A percentile compares a stretch with the other conserved stretches of the same genome.
Evolutionary conservation across 2,113 vertebrate species (phyloP).

Genomic region (Sylvilagus bachmani): DNA sequence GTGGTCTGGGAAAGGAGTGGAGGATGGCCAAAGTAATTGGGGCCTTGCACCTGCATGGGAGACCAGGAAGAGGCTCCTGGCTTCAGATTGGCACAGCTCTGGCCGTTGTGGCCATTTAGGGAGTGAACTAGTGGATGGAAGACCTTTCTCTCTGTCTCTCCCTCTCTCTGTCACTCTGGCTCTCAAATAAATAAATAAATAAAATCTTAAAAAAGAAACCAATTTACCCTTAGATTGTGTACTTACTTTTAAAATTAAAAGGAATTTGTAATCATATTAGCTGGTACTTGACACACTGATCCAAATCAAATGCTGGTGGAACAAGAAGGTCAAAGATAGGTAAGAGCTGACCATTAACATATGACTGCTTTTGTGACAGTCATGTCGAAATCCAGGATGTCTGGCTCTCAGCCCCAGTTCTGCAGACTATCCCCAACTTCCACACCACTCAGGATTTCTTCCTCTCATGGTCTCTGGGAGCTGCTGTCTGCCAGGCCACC

Average conservation of each 20-base stretch:
- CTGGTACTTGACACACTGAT: neutral
- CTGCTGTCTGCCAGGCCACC: neutral
- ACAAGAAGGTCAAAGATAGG: neutral
- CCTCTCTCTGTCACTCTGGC: too few species aligned
- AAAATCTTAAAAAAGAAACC: neutral
- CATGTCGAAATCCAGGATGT: neutral
- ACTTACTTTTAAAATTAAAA: slow-evolving; percentile 66
- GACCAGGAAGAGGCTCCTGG: too few species aligned
- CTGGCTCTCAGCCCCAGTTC: neutral
- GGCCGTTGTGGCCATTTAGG: too few species aligned
- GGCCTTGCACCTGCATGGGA: too few species aligned
- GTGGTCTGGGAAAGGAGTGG: too few species aligned
- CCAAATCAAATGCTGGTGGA: neutral
- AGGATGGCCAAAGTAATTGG: too few species aligned
- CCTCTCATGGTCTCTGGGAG: neutral
- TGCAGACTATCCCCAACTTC: neutral
- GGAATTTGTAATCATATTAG: neutral
- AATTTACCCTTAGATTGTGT: slow-evolving; percentile 50
- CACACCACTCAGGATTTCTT: neutral
- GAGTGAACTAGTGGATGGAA: too few species aligned
- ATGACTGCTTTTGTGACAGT: neutral
- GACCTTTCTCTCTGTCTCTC: too few species aligned
- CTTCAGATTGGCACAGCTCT: too few species aligned
- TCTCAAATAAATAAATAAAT: too few species aligned
- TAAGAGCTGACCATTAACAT: neutral